Base-by-base conservation (phyloP, 2,888 invertebrate genomes). In the Hybos culiciformis region DNA sequence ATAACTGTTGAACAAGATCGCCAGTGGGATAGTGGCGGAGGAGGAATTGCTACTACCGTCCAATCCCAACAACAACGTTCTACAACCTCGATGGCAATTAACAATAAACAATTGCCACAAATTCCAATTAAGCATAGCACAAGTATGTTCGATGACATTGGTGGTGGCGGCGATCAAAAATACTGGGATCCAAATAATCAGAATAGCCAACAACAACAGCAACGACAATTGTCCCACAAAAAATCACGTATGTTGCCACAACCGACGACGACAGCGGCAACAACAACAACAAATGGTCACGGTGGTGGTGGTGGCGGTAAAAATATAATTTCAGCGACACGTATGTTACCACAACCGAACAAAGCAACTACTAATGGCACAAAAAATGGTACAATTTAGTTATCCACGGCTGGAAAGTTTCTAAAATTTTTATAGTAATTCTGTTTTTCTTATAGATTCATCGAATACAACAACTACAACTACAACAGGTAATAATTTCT, bases 21-120 rank as follows among this genome's bases (percentile, higher is more conserved):
- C 9, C 80, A 80, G 54, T 83, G 81, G 81, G 81, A 81, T 55
- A 77, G 78, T 34, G 80, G 80, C 56, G 80, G 81, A 41, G 43
- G 48, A n/a, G 41, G 44, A 8, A n/a, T n/a, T n/a, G n/a, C n/a
- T n/a, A n/a, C n/a, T n/a, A n/a, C n/a, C 41, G 48, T 15, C 44
- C 50, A 8, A 49, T 50, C 48, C 45, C 47, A 23, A 45, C 46
- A 41, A n/a, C n/a, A n/a, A n/a, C n/a, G n/a, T n/a, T n/a, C n/a
- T n/a, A n/a, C n/a, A n/a, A 50, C 50, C 14, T 42, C 53, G 14
- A 43, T 46, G 43, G n/a, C n/a, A n/a, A n/a, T n/a, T n/a, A 48
- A 42, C 33, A 43, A 42, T 31, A 62, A 62, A 44, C 43, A 57
- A 31, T 49, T 62, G 41, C 63, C 63, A 23, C 51, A 53, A 43